Conservation (phyloP, 2,797 vertebrate species). For the Sandelia bainsii region DNA sequence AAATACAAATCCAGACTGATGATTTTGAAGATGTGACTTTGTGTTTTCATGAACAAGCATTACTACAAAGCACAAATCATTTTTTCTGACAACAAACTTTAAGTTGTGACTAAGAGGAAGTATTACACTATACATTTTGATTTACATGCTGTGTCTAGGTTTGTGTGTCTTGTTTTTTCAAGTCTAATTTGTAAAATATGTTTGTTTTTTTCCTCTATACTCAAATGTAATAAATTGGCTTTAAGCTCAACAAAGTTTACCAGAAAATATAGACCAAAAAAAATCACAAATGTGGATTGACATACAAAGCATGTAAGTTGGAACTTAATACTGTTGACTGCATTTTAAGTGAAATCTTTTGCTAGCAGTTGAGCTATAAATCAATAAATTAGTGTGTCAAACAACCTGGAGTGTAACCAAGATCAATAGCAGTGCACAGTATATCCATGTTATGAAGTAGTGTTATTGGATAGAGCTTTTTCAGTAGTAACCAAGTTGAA, state of each 20-base stretch:
- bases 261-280: background rate
- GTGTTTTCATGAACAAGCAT: background rate
- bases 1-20: slow-evolving; percentile 5
- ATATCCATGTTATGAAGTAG: too few species aligned
- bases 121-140: background rate
- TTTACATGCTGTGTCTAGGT: background rate
- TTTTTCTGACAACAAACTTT: background rate
- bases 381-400: background rate
- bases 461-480: too few species aligned
- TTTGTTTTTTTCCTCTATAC: too few species aligned
- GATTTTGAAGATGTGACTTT: slow-evolving; percentile 2
- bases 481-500: too few species aligned
- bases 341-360: background rate
- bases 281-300: background rate
- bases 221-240: background rate
- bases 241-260: background rate
- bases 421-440: background rate
- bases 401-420: background rate
- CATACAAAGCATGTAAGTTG: background rate
- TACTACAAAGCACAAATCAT: background rate
- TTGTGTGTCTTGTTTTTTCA: background rate
- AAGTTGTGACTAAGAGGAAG: background rate
- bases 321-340: background rate
- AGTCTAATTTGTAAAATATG: background rate
- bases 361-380: background rate